Conservation (phyloP, 2,797 vertebrate species). For the Sebastes hopkinsi region DNA sequence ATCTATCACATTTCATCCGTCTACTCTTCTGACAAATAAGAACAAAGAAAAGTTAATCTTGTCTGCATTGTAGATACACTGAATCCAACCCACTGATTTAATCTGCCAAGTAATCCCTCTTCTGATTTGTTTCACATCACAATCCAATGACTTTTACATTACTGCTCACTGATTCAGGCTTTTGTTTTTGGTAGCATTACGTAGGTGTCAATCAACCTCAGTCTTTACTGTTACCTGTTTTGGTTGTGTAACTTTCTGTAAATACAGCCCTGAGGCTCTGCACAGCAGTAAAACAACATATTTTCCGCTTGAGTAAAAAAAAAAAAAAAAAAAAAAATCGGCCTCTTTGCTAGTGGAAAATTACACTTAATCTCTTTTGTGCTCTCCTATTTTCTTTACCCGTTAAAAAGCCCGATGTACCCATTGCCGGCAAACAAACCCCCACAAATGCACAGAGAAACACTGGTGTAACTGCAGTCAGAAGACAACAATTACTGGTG, state of each 20-base stretch:
- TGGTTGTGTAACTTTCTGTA: neutral
- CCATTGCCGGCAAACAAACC: neutral
- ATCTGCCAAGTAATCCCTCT: conserved; percentile 22
- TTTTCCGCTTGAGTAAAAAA: neutral
- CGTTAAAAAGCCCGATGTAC: neutral
- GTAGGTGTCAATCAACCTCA: neutral
- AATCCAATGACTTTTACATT: neutral
- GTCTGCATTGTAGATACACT: neutral
- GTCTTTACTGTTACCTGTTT: neutral
- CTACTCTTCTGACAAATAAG: neutral
- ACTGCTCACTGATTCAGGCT: neutral
- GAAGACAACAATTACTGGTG: neutral
- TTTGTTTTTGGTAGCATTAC: neutral
- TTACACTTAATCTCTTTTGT: neutral
- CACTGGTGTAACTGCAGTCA: neutral
- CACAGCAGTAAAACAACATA: neutral
- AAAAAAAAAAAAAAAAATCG: neutral
- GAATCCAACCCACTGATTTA: neutral
- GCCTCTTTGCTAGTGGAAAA: neutral
- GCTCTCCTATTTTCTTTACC: neutral
- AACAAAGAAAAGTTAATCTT: conserved; percentile 6
- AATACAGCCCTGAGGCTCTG: neutral
- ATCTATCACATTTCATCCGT: neutral
- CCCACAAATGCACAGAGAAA: neutral
- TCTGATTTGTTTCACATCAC: conserved; percentile 2